Evolutionary conservation across 2,113 vertebrate genomes (phyloP).

Genomic region (Ifrita kowaldi): DNA sequence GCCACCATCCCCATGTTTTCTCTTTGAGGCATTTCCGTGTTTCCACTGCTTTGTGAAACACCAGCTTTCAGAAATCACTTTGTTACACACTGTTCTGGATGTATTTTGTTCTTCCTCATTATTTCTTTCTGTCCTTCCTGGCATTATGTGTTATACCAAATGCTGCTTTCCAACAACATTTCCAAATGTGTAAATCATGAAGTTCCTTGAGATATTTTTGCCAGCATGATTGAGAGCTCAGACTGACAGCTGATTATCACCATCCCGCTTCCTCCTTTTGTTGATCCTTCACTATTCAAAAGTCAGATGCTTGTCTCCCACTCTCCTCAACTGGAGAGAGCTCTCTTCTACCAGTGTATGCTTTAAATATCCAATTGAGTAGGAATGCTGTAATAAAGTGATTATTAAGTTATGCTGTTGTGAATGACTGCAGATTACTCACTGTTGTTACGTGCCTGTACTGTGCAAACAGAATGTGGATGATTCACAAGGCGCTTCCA

Average conservation of each 20-base stretch:
- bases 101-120: background rate
- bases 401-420: background rate
- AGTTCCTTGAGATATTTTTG: background rate
- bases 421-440: background rate
- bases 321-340: background rate
- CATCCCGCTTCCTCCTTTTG: background rate
- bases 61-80: background rate
- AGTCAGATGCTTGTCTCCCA: background rate
- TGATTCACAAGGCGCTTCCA: background rate
- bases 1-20: background rate
- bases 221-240: background rate
- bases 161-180: background rate
- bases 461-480: background rate
- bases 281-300: background rate
- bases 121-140: background rate
- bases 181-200: background rate
- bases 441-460: background rate
- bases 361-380: background rate
- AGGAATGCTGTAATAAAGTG: background rate
- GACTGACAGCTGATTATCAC: conserved; percentile 27
- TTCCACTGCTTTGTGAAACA: background rate
- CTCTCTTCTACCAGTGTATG: background rate
- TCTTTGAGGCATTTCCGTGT: background rate
- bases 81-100: background rate
- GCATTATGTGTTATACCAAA: background rate